These are phyloP conservation scores for Griposia aprilina DNA, from an alignment of 2,888 invertebrate species.

Conservation along the genomic window DNA sequence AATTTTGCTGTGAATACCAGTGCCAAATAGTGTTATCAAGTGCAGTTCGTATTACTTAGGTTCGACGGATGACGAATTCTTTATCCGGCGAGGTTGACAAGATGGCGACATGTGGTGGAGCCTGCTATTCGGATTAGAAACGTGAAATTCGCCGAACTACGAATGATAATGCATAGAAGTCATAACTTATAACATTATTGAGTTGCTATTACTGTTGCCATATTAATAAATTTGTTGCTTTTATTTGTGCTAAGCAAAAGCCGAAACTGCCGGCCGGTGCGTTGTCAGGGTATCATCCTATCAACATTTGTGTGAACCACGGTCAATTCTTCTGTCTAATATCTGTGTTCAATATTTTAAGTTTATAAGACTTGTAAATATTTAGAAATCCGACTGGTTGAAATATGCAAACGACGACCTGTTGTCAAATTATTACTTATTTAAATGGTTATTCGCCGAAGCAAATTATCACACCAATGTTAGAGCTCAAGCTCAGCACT, in stretches of 20 bases:
- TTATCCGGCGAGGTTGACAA: conserved; percentile 88
- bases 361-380: neutral
- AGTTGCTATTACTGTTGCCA: neutral
- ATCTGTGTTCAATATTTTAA: neutral
- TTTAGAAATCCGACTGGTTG: neutral
- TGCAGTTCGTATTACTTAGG: conserved; percentile 70
- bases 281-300: conserved; percentile 17
- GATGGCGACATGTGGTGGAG: conserved; percentile 90
- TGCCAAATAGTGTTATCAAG: conserved; percentile 72
- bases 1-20: conserved; percentile 70
- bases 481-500: neutral
- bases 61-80: conserved; percentile 83
- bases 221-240: neutral
- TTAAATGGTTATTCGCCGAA: neutral
- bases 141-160: conserved; percentile 50
- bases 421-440: neutral
- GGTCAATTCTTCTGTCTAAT: neutral
- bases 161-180: neutral
- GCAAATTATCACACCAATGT: no score
- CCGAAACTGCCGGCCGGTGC: conserved; percentile 69
- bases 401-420: neutral
- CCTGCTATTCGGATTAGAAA: conserved; percentile 77
- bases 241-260: neutral
- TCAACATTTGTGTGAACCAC: conserved; percentile 3
- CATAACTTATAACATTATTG: neutral